Conservation (phyloP, 2,797 vertebrate genomes). For the Chaunax sp. region DNA sequence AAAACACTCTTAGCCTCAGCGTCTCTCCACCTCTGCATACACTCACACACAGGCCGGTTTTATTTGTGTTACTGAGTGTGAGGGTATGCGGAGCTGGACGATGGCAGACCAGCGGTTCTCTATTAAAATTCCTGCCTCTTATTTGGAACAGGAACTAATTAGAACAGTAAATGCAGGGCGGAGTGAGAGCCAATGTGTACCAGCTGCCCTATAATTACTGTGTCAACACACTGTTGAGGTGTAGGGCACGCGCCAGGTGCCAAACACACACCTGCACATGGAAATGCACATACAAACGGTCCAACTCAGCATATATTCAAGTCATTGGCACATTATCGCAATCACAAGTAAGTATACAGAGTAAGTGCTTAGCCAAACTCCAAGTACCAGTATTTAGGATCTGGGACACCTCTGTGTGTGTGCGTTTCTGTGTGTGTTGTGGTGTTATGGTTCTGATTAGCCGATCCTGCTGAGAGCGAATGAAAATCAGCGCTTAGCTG, state of each 20-base stretch:
- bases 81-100: constrained; percentile 52
- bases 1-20: constrained; percentile 29
- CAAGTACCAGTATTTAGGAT: constrained; percentile 46
- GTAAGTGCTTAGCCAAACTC: constrained; percentile 54
- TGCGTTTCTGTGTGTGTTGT: constrained; percentile 29
- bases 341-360: constrained; percentile 69
- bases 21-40: constrained; percentile 23
- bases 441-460: constrained; percentile 81
- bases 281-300: constrained; percentile 36
- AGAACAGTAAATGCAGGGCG: constrained; percentile 83
- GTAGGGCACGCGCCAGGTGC: constrained; percentile 74
- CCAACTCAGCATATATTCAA: constrained; percentile 51
- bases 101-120: constrained; percentile 77
- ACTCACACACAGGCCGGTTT: constrained; percentile 43
- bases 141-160: constrained; percentile 85
- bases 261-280: constrained; percentile 60
- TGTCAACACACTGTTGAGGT: constrained; percentile 79
- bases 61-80: constrained; percentile 51
- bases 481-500: constrained; percentile 80
- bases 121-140: constrained; percentile 85
- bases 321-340: constrained; percentile 75
- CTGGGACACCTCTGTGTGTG: constrained; percentile 19
- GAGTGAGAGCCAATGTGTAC: constrained; percentile 78
- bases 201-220: constrained; percentile 83
- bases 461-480: constrained; percentile 76